Base-by-base conservation (phyloP, 1,140 invertebrate species). In the Zaprionus taronus region DNA sequence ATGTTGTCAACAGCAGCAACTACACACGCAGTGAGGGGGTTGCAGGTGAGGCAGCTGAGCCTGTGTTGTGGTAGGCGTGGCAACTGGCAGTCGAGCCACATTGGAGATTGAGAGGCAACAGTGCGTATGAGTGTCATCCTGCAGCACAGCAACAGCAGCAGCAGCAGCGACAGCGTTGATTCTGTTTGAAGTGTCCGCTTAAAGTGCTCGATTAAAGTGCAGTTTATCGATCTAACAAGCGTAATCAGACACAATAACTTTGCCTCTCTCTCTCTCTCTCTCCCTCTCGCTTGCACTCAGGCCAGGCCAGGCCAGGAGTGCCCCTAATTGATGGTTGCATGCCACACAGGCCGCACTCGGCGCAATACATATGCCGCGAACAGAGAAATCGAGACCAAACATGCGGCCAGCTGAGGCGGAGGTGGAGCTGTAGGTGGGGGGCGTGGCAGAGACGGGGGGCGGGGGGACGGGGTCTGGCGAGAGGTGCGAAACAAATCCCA, bases 401-500 rank as follows among this genome's bases (percentile, higher is more conserved):
- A 75, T 70, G 58, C 28, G 66, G 67, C 67, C 17, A 36, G 56
- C 34, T 17, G 11, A 22, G 22, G 44, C n/a, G 36, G 31, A 47
- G 58, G 26, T 53, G 36, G 31, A 47, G 58, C 20, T 53, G 34
- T 55, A 17, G 47, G 9, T 2, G 4, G n/a, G n/a, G 24, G 15
- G 24, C 5, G 28, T n/a, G 14, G 36, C 7, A 47, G 26, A 26
- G 34, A 2, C 1, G 1, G 14, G 36, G 5, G 12, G 12, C 2
- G n/a, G n/a, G 7, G 41, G n/a, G 20, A 20, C n/a, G 41, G 3
- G 12, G 12, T 4, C 36, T 2, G 17, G 26, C 44, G 63, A 67
- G 86, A 90, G 82, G 86, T 85, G 86, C 79, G 82, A 91, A 85
- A 82, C 86, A 85, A 91, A 80, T 80, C 82, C 85, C 82, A 91